Percentiles rank a stretch among this genome's conserved stretches.
Conservation (phyloP, 2,888 invertebrate genomes). For the Agrotis segetum region DNA sequence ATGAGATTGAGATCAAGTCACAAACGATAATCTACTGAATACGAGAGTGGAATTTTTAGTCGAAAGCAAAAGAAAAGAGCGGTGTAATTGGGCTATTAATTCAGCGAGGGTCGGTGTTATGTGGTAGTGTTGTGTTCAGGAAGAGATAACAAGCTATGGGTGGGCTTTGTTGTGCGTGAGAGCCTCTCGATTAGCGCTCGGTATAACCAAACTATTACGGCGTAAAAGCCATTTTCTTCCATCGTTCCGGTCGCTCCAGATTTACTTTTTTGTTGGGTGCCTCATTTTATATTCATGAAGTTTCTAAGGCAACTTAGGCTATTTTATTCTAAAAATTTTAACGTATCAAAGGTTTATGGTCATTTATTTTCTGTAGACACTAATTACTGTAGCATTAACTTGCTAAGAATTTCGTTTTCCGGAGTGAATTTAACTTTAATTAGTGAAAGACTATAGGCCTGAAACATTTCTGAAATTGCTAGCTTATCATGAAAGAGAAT, state of each 20-base stretch:
- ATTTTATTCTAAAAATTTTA: background rate
- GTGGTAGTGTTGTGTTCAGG: constrained; percentile 1
- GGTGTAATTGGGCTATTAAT: constrained; percentile 31
- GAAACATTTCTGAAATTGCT: background rate
- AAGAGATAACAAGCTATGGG: constrained; percentile 2
- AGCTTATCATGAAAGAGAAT: too few relatives aligned
- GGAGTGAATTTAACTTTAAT: background rate
- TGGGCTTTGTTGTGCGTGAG: constrained; percentile 15
- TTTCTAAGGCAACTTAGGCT: background rate
- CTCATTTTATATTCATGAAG: constrained; percentile 16
- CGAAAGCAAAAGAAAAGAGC: constrained; percentile 25
- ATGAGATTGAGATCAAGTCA: constrained; percentile 27
- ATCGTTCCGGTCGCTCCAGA: background rate
- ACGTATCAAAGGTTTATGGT: background rate
- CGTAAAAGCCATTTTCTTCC: constrained; percentile 10
- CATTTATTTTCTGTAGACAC: background rate
- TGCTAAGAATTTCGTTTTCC: background rate
- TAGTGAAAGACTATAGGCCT: background rate
- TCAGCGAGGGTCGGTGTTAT: constrained; percentile 1
- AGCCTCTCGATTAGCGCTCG: constrained; percentile 22
- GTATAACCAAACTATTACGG: constrained; percentile 10
- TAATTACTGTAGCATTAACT: background rate
- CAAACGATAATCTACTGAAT: constrained; percentile 28
- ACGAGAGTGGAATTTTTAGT: constrained; percentile 28
- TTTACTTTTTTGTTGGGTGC: background rate